Base-by-base conservation (phyloP, 2,113 vertebrate genomes). In the Varanus komodoensis region DNA sequence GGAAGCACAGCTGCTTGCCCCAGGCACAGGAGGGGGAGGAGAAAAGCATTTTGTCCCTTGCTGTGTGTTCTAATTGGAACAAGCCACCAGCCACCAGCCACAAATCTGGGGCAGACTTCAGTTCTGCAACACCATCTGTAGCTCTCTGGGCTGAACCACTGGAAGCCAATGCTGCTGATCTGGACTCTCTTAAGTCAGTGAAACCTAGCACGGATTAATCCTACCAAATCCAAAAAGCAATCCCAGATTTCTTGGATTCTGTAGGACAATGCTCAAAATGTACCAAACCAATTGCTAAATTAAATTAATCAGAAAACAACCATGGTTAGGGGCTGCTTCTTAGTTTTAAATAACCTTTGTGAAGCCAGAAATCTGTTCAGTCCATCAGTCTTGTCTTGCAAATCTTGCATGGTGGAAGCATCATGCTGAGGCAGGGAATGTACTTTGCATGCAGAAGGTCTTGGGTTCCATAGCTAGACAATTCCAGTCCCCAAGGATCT, bases 61-160 rank as follows among this genome's bases (percentile, higher is more conserved):
- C 54, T 89, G 48, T 38, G 69, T 91, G 57, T 34, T 91, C 38
- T 67, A 87, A 82, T 91, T 87, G 79, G 57, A 57, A 91, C 48
- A 23, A 83, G 23, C 34, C 29, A 9, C 6, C 27, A 74, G 34
- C 19, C 54, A 89, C 34, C 27, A 74, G 34, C 19, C 54, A 89
- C 34, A 84, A 48, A 77, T 48, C 9, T 44, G 68, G 74, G 52
- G 6, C 78, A 81, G 29, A 27, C 68, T 21, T 81, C 52, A 67
- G n/a, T 48, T 64, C 52, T 82, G 38, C 54, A 11, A 27, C 32
- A 50, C 68, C 78, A 87, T 52, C 69, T 82, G 68, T 68, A 64
- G 64, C 29, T 34, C 52, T 82, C 34, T 64, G 77, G 50, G 67
- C 32, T 82, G 29, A 32, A 54, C 34, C 69, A 64, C 6, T 82